A percentile compares a stretch with the other conserved stretches of the same genome.
Evolutionary conservation across 2,113 vertebrate genomes (phyloP).

Genomic region (Ageneiosus marmoratus): DNA sequence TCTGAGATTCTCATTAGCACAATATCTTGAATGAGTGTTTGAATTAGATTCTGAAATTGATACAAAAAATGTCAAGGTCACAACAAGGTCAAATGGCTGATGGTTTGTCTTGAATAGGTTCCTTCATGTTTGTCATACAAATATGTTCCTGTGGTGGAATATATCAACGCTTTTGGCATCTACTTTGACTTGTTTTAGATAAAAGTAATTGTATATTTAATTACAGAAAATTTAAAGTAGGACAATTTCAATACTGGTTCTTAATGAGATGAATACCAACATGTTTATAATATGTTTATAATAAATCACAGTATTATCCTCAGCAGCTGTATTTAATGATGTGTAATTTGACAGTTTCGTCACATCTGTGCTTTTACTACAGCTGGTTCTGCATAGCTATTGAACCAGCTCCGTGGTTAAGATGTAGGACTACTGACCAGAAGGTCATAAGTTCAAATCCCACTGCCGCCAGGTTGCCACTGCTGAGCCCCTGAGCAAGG

Average conservation of each 20-base stretch:
- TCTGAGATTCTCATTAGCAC: not conserved
- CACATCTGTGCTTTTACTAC: not conserved
- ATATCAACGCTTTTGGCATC: not conserved
- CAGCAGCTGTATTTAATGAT: constrained; percentile 2
- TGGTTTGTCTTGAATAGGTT: not conserved
- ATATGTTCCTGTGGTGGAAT: not conserved
- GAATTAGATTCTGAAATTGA: not conserved
- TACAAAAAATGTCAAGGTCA: not conserved
- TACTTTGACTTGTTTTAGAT: not conserved
- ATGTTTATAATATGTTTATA: not conserved
- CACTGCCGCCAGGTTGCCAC: too few relatives aligned
- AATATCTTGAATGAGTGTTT: not conserved
- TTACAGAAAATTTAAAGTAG: not conserved
- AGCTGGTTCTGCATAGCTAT: not conserved
- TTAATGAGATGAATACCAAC: not conserved
- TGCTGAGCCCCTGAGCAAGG: too few relatives aligned
- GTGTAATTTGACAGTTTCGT: constrained; percentile 16
- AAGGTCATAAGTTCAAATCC: too few relatives aligned
- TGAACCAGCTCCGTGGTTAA: too few relatives aligned
- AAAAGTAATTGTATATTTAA: not conserved
- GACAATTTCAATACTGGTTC: not conserved
- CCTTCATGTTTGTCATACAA: not conserved
- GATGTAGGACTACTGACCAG: too few relatives aligned
- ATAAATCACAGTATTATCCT: not conserved
- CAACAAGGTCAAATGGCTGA: not conserved